Evolutionary conservation across 2,113 vertebrate genomes (phyloP), one percentile per base, ranked within the genome.

Genomic region (Tinamus guttatus): DNA sequence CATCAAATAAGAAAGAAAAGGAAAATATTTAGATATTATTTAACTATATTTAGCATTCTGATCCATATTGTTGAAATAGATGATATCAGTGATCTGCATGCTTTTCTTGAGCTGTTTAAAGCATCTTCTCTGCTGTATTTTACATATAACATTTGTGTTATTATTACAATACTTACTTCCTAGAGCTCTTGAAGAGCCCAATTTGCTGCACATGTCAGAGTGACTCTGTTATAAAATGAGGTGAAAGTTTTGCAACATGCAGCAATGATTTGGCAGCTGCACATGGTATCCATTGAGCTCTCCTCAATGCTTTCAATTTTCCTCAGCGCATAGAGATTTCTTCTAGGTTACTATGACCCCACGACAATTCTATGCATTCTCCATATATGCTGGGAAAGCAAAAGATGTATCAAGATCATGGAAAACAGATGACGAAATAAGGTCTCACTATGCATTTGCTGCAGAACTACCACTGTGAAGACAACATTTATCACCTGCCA

Each of bases 1-100:
- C 73, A 91, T 84, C 69, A 92, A 96, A 87, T 12, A 91, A 85
- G 62, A 84, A 86, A 70, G 25, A 69, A 91, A 79, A 85, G 36
- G 8, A 77, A 85, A 85, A 93, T 90, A 32, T 93, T 96, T 90
- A 78, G 30, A 68, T 87, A 89, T 84, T 71, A 16, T 84, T 93
- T 92, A 81, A 89, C 71, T 86, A 58, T 65, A 43, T 15, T 71
- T 20, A 82, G 40, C 21, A 54, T 63, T 89, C 71, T 41, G 18
- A 78, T 85, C 89, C 58, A 56, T 38, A 47, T 41, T 90, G 45
- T 88, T 88, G 76, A 67, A 96, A 75, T 25, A 47, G 79, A 45
- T 40, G 82, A 84, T 6, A 73, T 43, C 73, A 93, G 27, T 32
- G 64, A n/a, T 40, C 49, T 74, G 32, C 40, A 70, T 32, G 54